Evolutionary conservation across 2,888 invertebrate species (phyloP).

Genomic region (Torymus texanus): DNA sequence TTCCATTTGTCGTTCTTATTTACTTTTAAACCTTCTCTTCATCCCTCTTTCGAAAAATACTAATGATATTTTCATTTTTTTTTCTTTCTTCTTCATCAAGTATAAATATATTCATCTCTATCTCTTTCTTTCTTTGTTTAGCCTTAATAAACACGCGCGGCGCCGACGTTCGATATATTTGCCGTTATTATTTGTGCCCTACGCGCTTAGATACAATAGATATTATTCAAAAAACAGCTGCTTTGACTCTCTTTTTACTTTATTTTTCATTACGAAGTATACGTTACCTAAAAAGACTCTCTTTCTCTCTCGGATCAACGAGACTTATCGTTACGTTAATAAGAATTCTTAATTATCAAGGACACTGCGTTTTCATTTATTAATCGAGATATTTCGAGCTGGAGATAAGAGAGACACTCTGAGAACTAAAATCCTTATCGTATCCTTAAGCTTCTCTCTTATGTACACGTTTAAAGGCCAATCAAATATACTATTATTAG

Average conservation of each 20-base stretch:
- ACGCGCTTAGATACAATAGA: constrained; percentile 6
- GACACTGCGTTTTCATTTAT: constrained; percentile 42
- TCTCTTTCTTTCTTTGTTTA: constrained; percentile 30
- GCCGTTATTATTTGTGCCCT: constrained; percentile 56
- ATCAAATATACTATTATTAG: constrained; percentile 9
- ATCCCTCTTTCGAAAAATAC: constrained; percentile 68
- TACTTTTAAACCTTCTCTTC: constrained; percentile 60
- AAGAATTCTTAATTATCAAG: constrained; percentile 49
- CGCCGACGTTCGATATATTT: constrained; percentile 30
- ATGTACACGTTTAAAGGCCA: constrained; percentile 34
- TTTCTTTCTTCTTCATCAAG: constrained; percentile 61
- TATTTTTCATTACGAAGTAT: constrained; percentile 29
- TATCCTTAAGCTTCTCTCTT: constrained; percentile 13
- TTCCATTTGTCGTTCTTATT: too few species aligned
- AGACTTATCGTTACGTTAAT: constrained; percentile 39
- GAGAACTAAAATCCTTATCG: constrained; percentile 24
- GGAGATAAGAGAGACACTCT: constrained; percentile 43
- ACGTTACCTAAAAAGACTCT: constrained; percentile 23
- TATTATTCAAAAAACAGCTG: too few species aligned
- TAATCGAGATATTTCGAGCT: constrained; percentile 40
- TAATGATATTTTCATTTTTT: constrained; percentile 65
- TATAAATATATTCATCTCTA: constrained; percentile 68
- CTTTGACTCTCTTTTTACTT: background rate
- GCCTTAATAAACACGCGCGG: constrained; percentile 47
- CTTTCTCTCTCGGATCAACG: constrained; percentile 53